Conservation (phyloP, 2,797 vertebrate genomes). For the Podarcis lilfordi region DNA sequence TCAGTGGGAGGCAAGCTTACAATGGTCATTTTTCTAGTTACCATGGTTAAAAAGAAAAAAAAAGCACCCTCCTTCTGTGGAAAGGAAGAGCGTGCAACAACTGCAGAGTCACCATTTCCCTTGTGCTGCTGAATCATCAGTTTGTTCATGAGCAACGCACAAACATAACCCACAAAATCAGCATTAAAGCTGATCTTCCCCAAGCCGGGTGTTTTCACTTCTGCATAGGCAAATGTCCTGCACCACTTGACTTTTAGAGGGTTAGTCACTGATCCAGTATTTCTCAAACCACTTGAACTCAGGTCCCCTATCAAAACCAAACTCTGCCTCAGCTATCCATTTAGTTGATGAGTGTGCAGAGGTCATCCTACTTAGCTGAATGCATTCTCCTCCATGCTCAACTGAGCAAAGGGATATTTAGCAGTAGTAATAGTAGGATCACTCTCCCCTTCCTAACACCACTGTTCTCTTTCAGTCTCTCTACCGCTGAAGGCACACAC, state of each 20-base stretch:
- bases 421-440: background rate
- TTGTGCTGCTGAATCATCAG: slow-evolving; percentile 67
- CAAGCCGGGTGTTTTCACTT: slow-evolving; percentile 67
- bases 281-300: slow-evolving; percentile 16
- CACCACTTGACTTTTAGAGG: background rate
- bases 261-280: slow-evolving; percentile 49
- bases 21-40: background rate
- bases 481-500: background rate
- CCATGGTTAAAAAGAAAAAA: background rate
- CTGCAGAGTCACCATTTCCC: slow-evolving; percentile 63
- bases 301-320: background rate
- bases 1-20: background rate
- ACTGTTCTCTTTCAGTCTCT: background rate
- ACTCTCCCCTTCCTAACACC: background rate
- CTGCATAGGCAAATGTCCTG: slow-evolving; percentile 43
- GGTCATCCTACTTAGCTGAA: background rate
- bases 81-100: slow-evolving; percentile 49
- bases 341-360: background rate
- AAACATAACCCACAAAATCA: slow-evolving; percentile 49
- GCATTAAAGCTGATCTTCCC: slow-evolving; percentile 11
- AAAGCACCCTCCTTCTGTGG: background rate
- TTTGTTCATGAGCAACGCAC: slow-evolving; percentile 30
- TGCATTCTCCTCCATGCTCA: background rate
- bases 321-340: background rate
- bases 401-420: background rate